A percentile compares a stretch with the other conserved stretches of the same genome.
phyloP scores from a whole-genome alignment of 2,797 vertebrate genomes.

The Chrysocyon brachyurus region DNA sequence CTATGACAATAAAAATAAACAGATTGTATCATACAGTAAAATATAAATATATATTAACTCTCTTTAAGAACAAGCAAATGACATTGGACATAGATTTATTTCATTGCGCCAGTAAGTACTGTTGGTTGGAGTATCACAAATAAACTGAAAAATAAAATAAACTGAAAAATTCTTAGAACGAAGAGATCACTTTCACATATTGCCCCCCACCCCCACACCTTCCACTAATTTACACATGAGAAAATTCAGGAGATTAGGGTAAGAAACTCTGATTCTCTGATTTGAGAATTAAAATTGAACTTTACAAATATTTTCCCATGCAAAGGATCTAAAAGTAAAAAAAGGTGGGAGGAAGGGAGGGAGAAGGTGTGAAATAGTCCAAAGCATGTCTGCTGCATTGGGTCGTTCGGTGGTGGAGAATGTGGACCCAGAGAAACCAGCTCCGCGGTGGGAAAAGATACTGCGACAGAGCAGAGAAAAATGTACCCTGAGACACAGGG shows the following conservation, averaged over 20 bases:
- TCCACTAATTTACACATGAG: not conserved
- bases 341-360: not conserved
- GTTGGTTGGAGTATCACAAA: not conserved
- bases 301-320: not conserved
- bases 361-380: not conserved
- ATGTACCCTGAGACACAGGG: accelerated
- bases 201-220: too few relatives aligned
- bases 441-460: not conserved
- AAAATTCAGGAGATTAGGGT: not conserved
- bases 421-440: not conserved
- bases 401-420: not conserved
- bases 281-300: not conserved
- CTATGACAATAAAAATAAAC: not conserved
- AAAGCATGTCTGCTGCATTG: not conserved
- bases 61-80: not conserved
- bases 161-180: not conserved
- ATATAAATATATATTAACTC: not conserved
- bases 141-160: not conserved
- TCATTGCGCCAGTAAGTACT: not conserved
- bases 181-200: not conserved
- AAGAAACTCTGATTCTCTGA: not conserved
- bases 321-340: not conserved
- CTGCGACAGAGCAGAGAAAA: not conserved
- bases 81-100: not conserved
- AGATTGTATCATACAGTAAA: not conserved